Conservation (phyloP, 2,113 vertebrate genomes). For the Psittacara wagleri region DNA sequence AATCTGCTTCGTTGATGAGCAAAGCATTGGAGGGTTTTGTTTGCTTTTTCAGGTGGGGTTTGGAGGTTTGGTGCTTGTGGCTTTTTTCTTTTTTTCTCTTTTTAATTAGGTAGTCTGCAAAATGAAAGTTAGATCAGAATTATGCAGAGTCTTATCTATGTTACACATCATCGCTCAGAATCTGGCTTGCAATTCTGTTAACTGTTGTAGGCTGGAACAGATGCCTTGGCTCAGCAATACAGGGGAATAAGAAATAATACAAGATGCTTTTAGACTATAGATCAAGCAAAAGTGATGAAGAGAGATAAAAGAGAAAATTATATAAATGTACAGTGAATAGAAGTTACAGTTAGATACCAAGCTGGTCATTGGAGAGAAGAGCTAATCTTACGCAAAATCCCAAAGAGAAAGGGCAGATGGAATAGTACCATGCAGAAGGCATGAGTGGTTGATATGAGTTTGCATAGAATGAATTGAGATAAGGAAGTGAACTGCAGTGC, state of each 20-base stretch:
- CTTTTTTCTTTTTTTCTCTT: neutral
- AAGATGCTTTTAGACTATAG: neutral
- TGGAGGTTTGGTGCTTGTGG: neutral
- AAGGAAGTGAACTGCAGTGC: neutral
- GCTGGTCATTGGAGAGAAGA: neutral
- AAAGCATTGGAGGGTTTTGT: neutral
- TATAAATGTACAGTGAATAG: neutral
- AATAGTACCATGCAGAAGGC: neutral
- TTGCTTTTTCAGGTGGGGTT: neutral
- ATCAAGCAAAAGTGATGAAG: neutral
- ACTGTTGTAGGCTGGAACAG: conserved; percentile 41
- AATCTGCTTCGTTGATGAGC: neutral
- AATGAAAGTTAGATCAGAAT: neutral
- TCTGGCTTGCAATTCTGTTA: neutral
- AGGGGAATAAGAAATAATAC: conserved; percentile 12
- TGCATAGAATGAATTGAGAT: neutral
- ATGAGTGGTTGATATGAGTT: neutral
- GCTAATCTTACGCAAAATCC: neutral
- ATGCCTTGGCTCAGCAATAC: conserved; percentile 35
- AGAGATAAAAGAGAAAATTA: neutral
- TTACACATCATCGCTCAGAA: neutral
- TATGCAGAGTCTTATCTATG: neutral
- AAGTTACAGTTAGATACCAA: neutral
- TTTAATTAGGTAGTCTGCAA: neutral
- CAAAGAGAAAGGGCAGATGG: neutral